phyloP scores from a whole-genome alignment of 1,140 invertebrate species.

The Meteorus sp. region DNA sequence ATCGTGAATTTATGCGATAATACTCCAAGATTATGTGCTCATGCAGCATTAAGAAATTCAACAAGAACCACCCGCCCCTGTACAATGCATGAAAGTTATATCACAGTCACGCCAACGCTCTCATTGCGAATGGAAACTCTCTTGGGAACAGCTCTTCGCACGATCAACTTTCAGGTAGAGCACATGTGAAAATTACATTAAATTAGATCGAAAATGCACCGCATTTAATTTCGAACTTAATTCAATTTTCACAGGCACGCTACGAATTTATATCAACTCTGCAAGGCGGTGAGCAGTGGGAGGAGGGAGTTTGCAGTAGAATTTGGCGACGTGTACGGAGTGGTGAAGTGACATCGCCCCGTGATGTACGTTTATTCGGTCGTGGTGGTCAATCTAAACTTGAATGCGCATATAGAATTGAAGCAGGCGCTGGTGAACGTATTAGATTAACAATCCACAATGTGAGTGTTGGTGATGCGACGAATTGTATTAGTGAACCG shows the following conservation, averaged over 20 bases:
- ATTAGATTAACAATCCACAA: slow-evolving; percentile 71
- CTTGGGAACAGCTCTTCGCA: slow-evolving; percentile 61
- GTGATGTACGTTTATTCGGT: slow-evolving; percentile 77
- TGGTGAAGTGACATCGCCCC: slow-evolving; percentile 68
- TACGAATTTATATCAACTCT: slow-evolving; percentile 86
- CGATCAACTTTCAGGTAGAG: slow-evolving; percentile 56
- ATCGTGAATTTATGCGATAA: slow-evolving; percentile 75
- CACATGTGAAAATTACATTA: slow-evolving; percentile 21
- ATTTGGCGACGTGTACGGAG: slow-evolving; percentile 62
- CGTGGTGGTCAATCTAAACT: slow-evolving; percentile 72
- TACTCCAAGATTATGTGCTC: slow-evolving; percentile 77
- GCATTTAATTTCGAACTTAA: neutral
- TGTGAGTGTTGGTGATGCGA: slow-evolving; percentile 68
- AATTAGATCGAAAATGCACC: neutral
- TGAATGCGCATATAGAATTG: slow-evolving; percentile 75
- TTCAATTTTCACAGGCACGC: slow-evolving; percentile 47
- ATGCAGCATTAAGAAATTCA: slow-evolving; percentile 74
- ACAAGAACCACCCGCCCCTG: slow-evolving; percentile 77
- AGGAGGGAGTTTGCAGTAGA: slow-evolving; percentile 60
- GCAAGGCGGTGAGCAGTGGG: slow-evolving; percentile 71
- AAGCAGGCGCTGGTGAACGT: slow-evolving; percentile 67
- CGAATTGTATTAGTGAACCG: slow-evolving; percentile 68
- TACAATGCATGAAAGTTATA: slow-evolving; percentile 74
- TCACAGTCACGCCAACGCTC: slow-evolving; percentile 67
- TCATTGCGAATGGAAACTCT: slow-evolving; percentile 51